These are phyloP conservation scores for Drosophila neotestacea DNA, from an alignment of 2,888 invertebrate species.

Conservation along the genomic window DNA sequence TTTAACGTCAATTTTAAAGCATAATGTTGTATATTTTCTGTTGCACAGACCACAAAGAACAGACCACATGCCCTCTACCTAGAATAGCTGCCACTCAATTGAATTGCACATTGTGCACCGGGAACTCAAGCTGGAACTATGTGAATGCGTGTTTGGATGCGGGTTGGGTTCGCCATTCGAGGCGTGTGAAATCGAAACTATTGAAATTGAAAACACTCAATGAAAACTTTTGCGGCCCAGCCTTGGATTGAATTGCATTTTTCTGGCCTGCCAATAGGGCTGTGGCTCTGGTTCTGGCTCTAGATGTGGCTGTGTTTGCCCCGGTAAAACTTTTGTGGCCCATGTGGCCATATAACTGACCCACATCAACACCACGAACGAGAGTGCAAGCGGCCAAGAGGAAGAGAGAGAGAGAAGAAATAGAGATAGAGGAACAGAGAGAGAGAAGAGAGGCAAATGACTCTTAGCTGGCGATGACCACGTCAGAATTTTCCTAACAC, in stretches of 20 bases:
- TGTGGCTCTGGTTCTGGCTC: not conserved
- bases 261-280: conserved; percentile 43
- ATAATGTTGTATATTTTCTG: not conserved
- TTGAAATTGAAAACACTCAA: conserved; percentile 73
- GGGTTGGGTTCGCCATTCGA: conserved; percentile 35
- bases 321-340: conserved; percentile 54
- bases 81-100: conserved; percentile 20
- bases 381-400: conserved; percentile 9
- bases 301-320: conserved; percentile 12
- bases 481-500: not conserved
- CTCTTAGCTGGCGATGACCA: conserved; percentile 1
- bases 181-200: conserved; percentile 77
- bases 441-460: conserved; percentile 6
- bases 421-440: not conserved
- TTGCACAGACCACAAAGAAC: conserved; percentile 30
- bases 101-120: conserved; percentile 30
- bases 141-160: conserved; percentile 40
- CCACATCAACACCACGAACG: conserved; percentile 56
- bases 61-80: conserved; percentile 2
- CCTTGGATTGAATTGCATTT: conserved; percentile 74
- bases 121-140: conserved; percentile 28
- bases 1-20: conserved; percentile 15
- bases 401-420: conserved; percentile 5
- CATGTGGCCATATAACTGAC: conserved; percentile 70
- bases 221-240: conserved; percentile 71